A percentile compares a stretch with the other conserved stretches of the same genome.
These are phyloP conservation scores for Plagiodera versicolora DNA, from an alignment of 2,888 invertebrate species.

Conservation along the genomic window DNA sequence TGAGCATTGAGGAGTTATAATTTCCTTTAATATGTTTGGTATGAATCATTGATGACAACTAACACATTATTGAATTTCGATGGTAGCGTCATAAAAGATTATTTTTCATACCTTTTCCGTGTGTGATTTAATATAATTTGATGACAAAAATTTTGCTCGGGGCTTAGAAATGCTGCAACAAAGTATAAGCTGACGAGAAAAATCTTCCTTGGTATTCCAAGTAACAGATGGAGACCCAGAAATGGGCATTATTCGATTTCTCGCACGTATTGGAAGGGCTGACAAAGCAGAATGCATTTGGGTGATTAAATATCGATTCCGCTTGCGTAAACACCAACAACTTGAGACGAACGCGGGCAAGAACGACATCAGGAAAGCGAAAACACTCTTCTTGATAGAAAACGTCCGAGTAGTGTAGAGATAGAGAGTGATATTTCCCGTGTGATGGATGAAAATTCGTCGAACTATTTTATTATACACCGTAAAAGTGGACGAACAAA, in stretches of 20 bases:
- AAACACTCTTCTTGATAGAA: conserved; percentile 6
- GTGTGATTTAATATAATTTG: no score
- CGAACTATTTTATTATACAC: no score
- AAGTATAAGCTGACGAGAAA: neutral
- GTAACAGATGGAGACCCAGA: neutral
- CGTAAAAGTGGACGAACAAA: no score
- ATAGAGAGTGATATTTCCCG: neutral
- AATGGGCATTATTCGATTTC: conserved; percentile 37
- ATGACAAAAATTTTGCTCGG: no score
- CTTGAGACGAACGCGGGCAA: conserved; percentile 24
- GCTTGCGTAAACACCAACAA: conserved; percentile 44
- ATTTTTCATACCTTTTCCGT: no score
- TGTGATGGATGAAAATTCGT: neutral
- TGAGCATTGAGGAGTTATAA: no score
- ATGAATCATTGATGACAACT: no score
- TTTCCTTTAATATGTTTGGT: no score
- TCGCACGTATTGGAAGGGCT: conserved; percentile 39
- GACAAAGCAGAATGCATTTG: conserved; percentile 47
- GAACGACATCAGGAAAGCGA: neutral
- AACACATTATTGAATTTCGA: no score
- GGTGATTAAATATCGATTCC: conserved; percentile 51
- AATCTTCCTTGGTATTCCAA: conserved; percentile 3
- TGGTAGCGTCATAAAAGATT: no score
- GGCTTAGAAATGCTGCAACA: no score
- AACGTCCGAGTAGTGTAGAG: conserved; percentile 1